Conservation (phyloP, 2,888 invertebrate species). For the Leptopilina drosophilae region DNA sequence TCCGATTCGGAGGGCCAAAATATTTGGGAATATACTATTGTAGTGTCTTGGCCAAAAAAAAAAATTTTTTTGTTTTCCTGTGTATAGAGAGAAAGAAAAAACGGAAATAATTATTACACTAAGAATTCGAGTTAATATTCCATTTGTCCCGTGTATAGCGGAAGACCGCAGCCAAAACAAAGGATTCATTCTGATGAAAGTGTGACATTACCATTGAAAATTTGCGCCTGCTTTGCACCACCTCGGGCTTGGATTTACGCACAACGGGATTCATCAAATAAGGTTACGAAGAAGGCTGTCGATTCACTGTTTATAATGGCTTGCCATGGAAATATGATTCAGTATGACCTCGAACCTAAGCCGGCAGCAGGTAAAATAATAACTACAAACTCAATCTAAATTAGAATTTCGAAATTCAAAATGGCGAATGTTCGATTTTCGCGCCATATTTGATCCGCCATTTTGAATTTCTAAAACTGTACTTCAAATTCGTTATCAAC, state of each 20-base stretch:
- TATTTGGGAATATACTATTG: too few relatives aligned
- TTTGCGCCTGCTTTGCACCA: conserved; percentile 88
- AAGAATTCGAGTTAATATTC: background rate
- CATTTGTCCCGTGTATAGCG: conserved; percentile 14
- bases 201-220: conserved; percentile 84
- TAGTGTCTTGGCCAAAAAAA: too few relatives aligned
- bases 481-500: too few relatives aligned
- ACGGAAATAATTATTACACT: too few relatives aligned
- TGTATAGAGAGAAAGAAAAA: too few relatives aligned
- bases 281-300: conserved; percentile 79
- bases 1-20: too few relatives aligned
- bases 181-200: conserved; percentile 85
- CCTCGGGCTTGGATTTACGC: conserved; percentile 84
- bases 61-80: too few relatives aligned
- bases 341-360: conserved; percentile 91
- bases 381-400: too few relatives aligned
- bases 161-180: conserved; percentile 77
- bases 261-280: conserved; percentile 72
- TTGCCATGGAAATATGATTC: conserved; percentile 90
- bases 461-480: too few relatives aligned
- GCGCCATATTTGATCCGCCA: too few relatives aligned
- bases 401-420: too few relatives aligned
- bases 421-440: too few relatives aligned
- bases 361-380: conserved; percentile 79
- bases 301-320: conserved; percentile 95